Evolutionary conservation across 2,113 vertebrate species (phyloP).

Genomic region (Oryzias curvinotus): DNA sequence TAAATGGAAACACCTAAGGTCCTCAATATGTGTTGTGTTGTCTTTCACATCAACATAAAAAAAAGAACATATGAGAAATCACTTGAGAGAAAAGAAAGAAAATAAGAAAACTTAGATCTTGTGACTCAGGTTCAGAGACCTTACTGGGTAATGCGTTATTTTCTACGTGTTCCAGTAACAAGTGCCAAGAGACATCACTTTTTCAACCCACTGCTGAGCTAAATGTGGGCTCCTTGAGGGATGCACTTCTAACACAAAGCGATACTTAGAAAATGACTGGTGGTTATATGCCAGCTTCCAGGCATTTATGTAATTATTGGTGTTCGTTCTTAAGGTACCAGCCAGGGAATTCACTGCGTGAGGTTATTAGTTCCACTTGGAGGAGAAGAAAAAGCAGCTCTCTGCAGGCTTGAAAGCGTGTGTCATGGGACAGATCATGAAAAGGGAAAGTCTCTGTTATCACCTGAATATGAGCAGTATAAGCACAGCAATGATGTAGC

Average conservation of each 20-base stretch:
- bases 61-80: too few relatives aligned
- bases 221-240: slow-evolving; percentile 27
- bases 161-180: neutral
- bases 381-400: slow-evolving; percentile 28
- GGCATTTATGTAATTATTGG: slow-evolving; percentile 60
- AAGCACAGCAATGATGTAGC: too few relatives aligned
- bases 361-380: slow-evolving; percentile 65
- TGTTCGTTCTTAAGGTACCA: slow-evolving; percentile 52
- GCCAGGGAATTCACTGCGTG: slow-evolving; percentile 54
- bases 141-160: too few relatives aligned
- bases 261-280: slow-evolving; percentile 48
- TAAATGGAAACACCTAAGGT: too few relatives aligned
- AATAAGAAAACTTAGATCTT: too few relatives aligned
- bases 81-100: too few relatives aligned
- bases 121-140: too few relatives aligned
- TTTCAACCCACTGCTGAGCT: slow-evolving; percentile 26
- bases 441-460: neutral
- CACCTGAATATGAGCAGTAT: too few relatives aligned
- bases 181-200: neutral
- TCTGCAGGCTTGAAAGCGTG: slow-evolving; percentile 45
- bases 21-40: too few relatives aligned
- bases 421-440: slow-evolving; percentile 30
- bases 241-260: slow-evolving; percentile 32
- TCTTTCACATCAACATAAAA: too few relatives aligned
- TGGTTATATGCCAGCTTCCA: slow-evolving; percentile 41